Conservation (phyloP, 2,113 vertebrate genomes). For the Tangachromis dhanisi region DNA sequence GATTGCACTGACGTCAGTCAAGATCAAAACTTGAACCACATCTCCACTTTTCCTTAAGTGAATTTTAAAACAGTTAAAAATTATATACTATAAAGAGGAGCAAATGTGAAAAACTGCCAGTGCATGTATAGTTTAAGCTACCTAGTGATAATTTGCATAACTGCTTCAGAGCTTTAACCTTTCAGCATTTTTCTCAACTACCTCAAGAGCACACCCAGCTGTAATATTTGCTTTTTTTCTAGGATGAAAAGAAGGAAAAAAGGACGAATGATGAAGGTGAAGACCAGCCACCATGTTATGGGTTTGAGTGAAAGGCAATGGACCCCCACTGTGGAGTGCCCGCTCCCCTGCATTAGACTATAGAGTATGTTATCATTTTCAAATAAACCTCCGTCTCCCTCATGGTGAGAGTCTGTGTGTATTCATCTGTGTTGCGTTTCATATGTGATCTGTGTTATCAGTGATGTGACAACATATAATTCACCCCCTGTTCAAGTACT, state of each 20-base stretch:
- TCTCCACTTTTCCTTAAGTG: not conserved
- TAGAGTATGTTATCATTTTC: not conserved
- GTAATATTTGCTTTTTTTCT: not conserved
- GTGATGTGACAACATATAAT: not conserved
- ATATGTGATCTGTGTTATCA: not conserved
- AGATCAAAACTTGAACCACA: not conserved
- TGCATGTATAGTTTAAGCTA: not conserved
- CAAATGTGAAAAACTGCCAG: not conserved
- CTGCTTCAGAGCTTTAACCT: not conserved
- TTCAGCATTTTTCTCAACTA: not conserved
- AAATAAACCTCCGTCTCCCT: not conserved
- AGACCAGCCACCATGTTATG: not conserved
- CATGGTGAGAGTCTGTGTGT: not conserved
- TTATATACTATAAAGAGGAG: not conserved
- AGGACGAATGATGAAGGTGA: not conserved
- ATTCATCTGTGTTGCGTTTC: not conserved
- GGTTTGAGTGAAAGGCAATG: not conserved
- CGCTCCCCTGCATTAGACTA: not conserved
- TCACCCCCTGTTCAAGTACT: not conserved
- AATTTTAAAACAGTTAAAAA: not conserved
- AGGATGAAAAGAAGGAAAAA: not conserved
- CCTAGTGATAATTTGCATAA: not conserved
- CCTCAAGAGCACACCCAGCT: not conserved
- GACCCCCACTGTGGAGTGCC: not conserved
- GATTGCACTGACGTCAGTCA: not conserved